These are phyloP conservation scores for Drosophila cracens DNA, from an alignment of 2,888 invertebrate genomes.

Conservation along the genomic window DNA sequence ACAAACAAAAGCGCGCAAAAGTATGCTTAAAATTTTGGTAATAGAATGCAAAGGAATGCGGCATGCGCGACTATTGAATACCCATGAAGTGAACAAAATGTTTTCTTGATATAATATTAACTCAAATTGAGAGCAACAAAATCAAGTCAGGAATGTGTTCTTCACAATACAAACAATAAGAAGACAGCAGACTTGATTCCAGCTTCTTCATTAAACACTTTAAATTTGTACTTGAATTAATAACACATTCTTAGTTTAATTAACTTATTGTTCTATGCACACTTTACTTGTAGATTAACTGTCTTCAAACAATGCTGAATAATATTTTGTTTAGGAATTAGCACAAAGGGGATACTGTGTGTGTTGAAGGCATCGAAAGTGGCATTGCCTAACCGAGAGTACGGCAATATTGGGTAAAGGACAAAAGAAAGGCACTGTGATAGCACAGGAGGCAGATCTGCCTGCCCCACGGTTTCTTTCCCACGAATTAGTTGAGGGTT, in stretches of 20 bases:
- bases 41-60: neutral
- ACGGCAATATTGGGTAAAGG: conserved; percentile 4
- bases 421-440: conserved; percentile 5
- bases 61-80: neutral
- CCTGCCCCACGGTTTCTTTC: conserved; percentile 37
- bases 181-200: neutral
- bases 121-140: neutral
- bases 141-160: neutral
- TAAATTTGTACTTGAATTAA: neutral
- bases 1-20: conserved; percentile 27
- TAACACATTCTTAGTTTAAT: neutral
- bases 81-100: conserved; percentile 1
- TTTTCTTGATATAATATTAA: neutral
- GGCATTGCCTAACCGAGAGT: neutral
- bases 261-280: neutral
- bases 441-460: no score
- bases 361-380: neutral
- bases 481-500: conserved; percentile 44
- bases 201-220: neutral
- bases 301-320: neutral
- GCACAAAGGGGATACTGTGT: neutral
- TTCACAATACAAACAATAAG: neutral
- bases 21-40: conserved; percentile 42
- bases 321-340: neutral
- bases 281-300: neutral